phyloP scores from a whole-genome alignment of 2,113 vertebrate genomes.

The Mirza zaza region DNA sequence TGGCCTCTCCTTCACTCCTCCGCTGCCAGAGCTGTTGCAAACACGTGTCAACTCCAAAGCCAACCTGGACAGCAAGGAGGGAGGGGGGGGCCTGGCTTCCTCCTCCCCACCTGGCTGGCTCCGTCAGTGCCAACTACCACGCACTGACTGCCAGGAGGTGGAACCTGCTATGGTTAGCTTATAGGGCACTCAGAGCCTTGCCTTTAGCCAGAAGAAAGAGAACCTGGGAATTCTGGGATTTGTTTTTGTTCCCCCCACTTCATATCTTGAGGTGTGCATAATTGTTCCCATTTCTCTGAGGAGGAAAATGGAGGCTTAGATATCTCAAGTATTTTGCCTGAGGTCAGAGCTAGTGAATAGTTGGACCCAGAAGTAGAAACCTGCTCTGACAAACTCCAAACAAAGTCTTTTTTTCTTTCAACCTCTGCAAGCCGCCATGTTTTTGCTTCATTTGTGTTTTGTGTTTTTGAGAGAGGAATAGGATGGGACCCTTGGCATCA shows the following conservation, averaged over 20 bases:
- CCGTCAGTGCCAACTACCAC: background rate
- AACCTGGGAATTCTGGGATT: background rate
- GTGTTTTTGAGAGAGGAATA: background rate
- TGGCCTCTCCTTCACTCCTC: rapidly evolving
- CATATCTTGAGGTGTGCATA: background rate
- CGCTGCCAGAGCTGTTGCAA: background rate
- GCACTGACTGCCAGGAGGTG: background rate
- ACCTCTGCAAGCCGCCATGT: background rate
- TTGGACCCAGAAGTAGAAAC: background rate
- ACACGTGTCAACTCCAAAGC: background rate
- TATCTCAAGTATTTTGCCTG: background rate
- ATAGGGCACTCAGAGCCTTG: background rate
- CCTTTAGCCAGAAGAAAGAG: background rate
- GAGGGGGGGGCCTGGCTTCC: background rate
- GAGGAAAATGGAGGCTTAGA: background rate
- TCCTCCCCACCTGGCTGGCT: too few relatives aligned
- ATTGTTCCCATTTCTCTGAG: background rate
- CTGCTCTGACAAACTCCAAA: background rate
- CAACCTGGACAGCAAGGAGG: background rate
- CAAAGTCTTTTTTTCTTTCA: background rate
- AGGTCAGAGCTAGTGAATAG: background rate
- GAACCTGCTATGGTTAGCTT: background rate
- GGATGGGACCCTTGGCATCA: background rate
- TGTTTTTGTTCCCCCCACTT: background rate
- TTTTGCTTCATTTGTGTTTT: background rate